Evolutionary conservation across 2,113 vertebrate genomes (phyloP), one percentile per base, ranked within the genome.

Genomic region (Cynoglossus semilaevis): DNA sequence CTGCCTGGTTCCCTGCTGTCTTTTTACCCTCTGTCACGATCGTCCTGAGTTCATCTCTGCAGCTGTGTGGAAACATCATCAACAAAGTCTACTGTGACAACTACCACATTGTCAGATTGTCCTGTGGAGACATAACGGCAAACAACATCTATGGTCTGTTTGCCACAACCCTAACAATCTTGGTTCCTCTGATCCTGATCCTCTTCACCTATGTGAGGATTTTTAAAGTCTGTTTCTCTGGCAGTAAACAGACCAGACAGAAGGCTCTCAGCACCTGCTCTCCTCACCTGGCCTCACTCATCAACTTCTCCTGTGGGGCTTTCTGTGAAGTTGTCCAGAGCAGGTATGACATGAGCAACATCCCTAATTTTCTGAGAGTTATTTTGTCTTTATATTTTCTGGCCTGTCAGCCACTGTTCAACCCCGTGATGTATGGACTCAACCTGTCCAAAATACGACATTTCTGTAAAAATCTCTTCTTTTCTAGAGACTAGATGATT

Each of bases 371-470:
- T 10, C 8, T 76, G 1, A 40, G 63, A 4, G 47, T 84, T 1
- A 44, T 79, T 1, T 38, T 79, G 4, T 84, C 82, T 15, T 15
- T 81, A 15, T 81, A 84, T 37, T 84, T 77, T 12, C 42, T 7
- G 47, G 0, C 59, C 51, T 11, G 50, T 47, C 69, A 79, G 35
- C n/a, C 15, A 14, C 50, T 52, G 35, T 8, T 52, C 1, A 52
- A 52, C 14, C 50, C 50, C 6, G 0, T 38, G 9, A 16, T 52
- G 50, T 52, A 14, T 14, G 35, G 35, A 18, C 8, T 52, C 5
- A 63, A 74, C 1, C 15, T 85, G 56, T 40, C 76, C 9, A 79
- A 77, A 35, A 76, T 88, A 11, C 54, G 71, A 7, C 14, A 0
- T 0, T 15, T 35, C 22, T 64, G 68, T 40, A 70, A 58, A 70